Evolutionary conservation across 1,140 invertebrate species (phyloP).

Genomic region (Cydia amplana): DNA sequence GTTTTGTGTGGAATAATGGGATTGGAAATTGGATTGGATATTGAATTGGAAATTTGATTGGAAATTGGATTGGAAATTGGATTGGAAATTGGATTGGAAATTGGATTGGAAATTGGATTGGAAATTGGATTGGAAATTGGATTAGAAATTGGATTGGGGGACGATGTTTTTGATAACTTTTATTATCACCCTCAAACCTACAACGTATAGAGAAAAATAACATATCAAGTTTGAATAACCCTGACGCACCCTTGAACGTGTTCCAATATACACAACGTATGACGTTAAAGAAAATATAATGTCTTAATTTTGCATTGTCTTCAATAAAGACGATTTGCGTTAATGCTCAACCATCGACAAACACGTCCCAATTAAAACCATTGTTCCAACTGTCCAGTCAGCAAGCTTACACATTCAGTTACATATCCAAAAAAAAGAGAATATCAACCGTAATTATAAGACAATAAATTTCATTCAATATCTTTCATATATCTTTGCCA

Average conservation of each 20-base stretch:
- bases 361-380: constrained; percentile 48
- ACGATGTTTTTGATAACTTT: no score
- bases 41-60: no score
- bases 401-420: background rate
- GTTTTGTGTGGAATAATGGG: no score
- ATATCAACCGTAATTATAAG: background rate
- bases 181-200: no score
- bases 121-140: no score
- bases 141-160: no score
- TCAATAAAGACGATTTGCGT: constrained; percentile 41
- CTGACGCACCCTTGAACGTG: constrained; percentile 3
- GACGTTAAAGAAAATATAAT: constrained; percentile 42
- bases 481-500: background rate
- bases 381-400: constrained; percentile 39
- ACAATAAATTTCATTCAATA: background rate
- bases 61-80: no score
- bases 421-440: background rate
- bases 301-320: constrained; percentile 52
- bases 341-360: constrained; percentile 40
- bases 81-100: no score
- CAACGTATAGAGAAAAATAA: background rate
- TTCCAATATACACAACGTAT: constrained; percentile 43
- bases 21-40: no score
- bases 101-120: no score
- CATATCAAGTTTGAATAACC: background rate